A percentile compares a stretch with the other conserved stretches of the same genome.
phyloP scores from a whole-genome alignment of 2,888 invertebrate species.

The Dynastes maya region DNA sequence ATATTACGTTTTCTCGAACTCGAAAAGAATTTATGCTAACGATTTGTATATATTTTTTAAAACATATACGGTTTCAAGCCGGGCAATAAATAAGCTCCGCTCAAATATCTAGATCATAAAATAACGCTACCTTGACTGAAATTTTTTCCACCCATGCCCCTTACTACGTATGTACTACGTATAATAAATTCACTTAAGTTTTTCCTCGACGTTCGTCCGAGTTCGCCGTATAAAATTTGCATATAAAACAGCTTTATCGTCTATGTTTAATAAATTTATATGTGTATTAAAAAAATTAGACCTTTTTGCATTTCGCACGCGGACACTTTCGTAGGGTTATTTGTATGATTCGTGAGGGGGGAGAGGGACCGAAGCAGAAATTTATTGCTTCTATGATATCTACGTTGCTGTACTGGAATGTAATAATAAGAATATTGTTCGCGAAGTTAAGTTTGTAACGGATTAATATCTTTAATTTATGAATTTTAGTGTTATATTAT shows the following conservation, averaged over 20 bases:
- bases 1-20: conserved; percentile 23
- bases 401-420: background rate
- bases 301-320: conserved; percentile 24
- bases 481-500: conserved; percentile 28
- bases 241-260: conserved; percentile 35
- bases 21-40: conserved; percentile 37
- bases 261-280: conserved; percentile 32
- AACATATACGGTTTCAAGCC: conserved; percentile 35
- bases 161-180: background rate
- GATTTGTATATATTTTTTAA: conserved; percentile 36
- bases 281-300: conserved; percentile 7
- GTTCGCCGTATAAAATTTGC: conserved; percentile 35
- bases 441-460: background rate
- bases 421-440: background rate
- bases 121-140: conserved; percentile 30
- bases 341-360: background rate
- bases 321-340: conserved; percentile 4
- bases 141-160: conserved; percentile 24
- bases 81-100: conserved; percentile 33
- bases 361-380: background rate
- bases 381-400: conserved; percentile 23
- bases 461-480: conserved; percentile 7
- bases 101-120: conserved; percentile 43
- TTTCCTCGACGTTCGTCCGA: conserved; percentile 21
- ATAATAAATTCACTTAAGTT: conserved; percentile 29